phyloP scores from a whole-genome alignment of 2,113 vertebrate genomes.

The Chaetorhynchus papuensis region DNA sequence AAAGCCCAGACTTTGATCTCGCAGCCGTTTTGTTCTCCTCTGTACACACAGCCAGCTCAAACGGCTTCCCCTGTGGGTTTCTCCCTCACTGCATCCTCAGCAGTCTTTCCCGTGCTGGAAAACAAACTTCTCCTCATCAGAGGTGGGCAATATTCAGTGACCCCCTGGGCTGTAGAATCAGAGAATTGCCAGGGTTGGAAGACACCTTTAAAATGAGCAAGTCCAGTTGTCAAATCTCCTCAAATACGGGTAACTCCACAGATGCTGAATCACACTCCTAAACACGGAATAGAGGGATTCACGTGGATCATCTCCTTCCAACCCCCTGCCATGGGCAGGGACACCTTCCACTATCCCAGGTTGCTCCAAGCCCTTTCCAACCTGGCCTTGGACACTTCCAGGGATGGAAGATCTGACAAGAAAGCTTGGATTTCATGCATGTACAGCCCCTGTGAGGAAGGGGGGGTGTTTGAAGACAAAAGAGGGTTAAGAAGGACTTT shows the following conservation, averaged over 20 bases:
- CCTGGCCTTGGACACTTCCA: not conserved
- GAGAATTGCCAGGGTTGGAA: not conserved
- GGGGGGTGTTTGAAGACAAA: not conserved
- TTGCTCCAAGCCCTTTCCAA: fast-evolving
- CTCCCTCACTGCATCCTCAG: not conserved
- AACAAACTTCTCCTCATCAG: not conserved
- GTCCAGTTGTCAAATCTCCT: not conserved
- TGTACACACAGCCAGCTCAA: not conserved
- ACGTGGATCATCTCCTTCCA: not conserved
- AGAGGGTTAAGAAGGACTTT: fast-evolving
- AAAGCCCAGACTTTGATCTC: not conserved
- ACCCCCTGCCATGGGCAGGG: not conserved
- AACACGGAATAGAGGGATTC: not conserved
- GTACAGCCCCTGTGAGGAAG: not conserved
- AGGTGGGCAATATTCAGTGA: fast-evolving
- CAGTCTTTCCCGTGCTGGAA: not conserved
- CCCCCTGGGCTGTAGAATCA: not conserved
- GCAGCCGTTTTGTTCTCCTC: not conserved
- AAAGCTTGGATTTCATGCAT: not conserved
- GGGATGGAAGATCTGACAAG: not conserved
- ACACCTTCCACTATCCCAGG: not conserved
- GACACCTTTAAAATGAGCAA: not conserved
- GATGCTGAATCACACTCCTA: not conserved
- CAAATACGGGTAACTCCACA: not conserved
- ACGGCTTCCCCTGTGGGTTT: not conserved